Percentiles rank a stretch among this genome's conserved stretches.
phyloP scores from a whole-genome alignment of 2,797 vertebrate species.

The Myioborus miniatus region DNA sequence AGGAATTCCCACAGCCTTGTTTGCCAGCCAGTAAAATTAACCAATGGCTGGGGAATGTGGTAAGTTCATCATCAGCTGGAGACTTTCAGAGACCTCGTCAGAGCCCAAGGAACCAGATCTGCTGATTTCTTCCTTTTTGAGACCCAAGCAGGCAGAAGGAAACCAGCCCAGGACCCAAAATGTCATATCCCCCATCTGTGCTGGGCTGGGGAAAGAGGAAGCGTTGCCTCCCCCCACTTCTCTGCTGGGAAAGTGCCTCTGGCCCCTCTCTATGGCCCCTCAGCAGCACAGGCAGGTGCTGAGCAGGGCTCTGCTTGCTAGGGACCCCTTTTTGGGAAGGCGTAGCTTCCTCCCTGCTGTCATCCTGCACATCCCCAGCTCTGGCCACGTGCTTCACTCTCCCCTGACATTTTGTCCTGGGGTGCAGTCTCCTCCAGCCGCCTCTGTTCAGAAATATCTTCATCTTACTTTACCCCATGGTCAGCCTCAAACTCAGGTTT shows the following conservation, averaged over 20 bases:
- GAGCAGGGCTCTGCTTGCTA: background rate
- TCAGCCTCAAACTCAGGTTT: background rate
- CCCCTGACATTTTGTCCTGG: background rate
- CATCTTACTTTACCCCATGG: background rate
- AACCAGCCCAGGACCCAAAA: background rate
- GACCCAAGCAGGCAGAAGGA: background rate
- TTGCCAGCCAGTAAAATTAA: background rate
- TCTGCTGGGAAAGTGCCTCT: background rate
- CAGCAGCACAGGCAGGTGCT: background rate
- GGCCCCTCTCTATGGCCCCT: background rate
- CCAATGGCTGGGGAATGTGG: background rate
- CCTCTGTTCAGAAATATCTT: background rate
- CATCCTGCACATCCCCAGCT: background rate
- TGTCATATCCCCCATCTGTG: background rate
- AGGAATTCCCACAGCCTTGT: background rate
- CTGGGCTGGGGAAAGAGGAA: constrained; percentile 37
- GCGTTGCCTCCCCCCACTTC: background rate
- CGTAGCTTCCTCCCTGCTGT: background rate
- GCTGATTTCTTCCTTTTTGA: constrained; percentile 42
- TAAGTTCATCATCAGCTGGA: constrained; percentile 13
- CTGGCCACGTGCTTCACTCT: background rate
- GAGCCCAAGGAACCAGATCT: constrained; percentile 1
- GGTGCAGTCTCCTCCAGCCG: fast-evolving
- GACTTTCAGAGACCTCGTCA: background rate
- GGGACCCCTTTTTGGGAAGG: background rate